Conservation (phyloP, 2,888 invertebrate species). For the Eurytoma californica region DNA sequence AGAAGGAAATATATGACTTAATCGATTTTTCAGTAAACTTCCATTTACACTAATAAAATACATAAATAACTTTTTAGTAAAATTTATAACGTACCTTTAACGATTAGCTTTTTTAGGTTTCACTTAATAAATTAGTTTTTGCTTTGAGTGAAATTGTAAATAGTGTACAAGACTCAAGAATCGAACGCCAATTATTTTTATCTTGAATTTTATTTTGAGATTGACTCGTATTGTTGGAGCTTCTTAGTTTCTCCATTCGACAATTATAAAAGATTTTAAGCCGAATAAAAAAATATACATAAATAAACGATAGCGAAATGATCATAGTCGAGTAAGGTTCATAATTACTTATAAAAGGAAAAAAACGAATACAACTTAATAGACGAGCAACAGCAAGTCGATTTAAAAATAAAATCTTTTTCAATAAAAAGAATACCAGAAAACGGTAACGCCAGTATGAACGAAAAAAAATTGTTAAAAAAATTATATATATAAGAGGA, state of each 20-base stretch:
- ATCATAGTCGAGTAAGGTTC: conserved; percentile 13
- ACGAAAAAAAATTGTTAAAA: conserved; percentile 53
- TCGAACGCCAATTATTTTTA: too few relatives aligned
- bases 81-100: too few relatives aligned
- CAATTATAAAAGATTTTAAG: conserved; percentile 29
- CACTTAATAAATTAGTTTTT: too few relatives aligned
- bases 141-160: too few relatives aligned
- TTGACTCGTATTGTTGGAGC: conserved; percentile 15
- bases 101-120: too few relatives aligned
- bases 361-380: conserved; percentile 17
- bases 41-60: too few relatives aligned
- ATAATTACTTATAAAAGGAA: conserved; percentile 11
- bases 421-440: conserved; percentile 32
- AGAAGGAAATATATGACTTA: too few relatives aligned
- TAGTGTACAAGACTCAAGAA: too few relatives aligned
- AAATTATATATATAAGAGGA: conserved; percentile 44
- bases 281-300: conserved; percentile 21
- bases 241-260: conserved; percentile 23
- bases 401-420: conserved; percentile 45
- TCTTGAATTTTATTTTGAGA: too few relatives aligned
- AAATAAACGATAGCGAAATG: conserved; percentile 33
- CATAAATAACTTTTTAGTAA: too few relatives aligned
- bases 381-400: conserved; percentile 41
- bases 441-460: conserved; percentile 5
- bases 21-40: too few relatives aligned